Conservation (phyloP, 1,140 invertebrate species). For the Babylonia areolata region DNA sequence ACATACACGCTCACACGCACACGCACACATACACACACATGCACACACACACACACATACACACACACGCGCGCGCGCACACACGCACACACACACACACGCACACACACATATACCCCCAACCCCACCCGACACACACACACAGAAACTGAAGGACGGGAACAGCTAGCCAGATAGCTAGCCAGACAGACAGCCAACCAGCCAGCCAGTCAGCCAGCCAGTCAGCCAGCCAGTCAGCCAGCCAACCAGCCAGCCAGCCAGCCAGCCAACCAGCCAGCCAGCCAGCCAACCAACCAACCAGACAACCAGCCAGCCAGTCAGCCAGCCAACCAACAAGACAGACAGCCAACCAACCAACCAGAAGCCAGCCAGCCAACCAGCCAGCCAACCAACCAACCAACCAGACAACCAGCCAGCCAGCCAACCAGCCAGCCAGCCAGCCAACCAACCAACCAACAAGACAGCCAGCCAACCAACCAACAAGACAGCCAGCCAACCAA, state of each 20-base stretch:
- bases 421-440: background rate
- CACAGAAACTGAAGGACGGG: background rate
- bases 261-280: background rate
- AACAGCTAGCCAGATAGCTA: background rate
- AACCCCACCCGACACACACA: no score
- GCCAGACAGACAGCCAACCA: background rate
- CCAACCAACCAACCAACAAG: background rate
- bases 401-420: background rate
- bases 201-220: background rate
- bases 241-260: background rate
- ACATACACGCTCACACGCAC: background rate
- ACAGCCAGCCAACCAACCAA: no score
- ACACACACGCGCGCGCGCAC: background rate
- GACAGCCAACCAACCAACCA: background rate
- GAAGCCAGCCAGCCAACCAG: no score
- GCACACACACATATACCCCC: background rate
- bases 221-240: background rate
- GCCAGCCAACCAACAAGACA: background rate
- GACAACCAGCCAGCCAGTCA: background rate
- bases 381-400: background rate
- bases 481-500: background rate
- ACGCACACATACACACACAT: background rate
- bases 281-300: background rate
- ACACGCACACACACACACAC: background rate
- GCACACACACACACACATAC: background rate